Conservation (phyloP, 1,140 invertebrate species). For the Euura lappo region DNA sequence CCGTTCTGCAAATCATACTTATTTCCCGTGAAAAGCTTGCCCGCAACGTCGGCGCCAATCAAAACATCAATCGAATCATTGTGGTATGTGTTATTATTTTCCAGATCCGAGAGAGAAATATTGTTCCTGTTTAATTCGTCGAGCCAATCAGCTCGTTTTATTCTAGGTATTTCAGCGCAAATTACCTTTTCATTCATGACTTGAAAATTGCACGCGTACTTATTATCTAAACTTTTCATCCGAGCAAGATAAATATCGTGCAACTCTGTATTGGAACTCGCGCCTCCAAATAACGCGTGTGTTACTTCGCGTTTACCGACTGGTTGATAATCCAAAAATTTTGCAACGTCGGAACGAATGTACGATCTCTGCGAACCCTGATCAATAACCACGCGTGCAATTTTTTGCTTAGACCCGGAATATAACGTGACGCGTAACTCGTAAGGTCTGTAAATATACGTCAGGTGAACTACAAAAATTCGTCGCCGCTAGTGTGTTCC, state of each 20-base stretch:
- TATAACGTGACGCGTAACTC: not conserved
- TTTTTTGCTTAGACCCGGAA: not conserved
- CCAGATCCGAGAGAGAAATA: conserved; percentile 25
- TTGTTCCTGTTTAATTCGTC: not conserved
- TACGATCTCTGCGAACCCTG: not conserved
- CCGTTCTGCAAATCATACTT: conserved; percentile 27
- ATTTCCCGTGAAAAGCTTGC: conserved; percentile 36
- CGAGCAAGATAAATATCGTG: not conserved
- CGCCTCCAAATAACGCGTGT: not conserved
- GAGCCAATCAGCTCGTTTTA: not conserved
- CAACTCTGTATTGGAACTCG: not conserved
- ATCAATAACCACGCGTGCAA: not conserved
- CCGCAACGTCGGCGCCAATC: conserved; percentile 34
- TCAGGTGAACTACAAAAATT: not conserved
- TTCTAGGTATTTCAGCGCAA: not conserved
- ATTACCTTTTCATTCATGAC: not conserved
- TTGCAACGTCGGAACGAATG: not conserved
- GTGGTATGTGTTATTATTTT: conserved; percentile 18
- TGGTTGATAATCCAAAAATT: not conserved
- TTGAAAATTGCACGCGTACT: not conserved
- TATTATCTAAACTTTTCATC: not conserved
- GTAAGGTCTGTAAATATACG: not conserved
- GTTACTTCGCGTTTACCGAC: not conserved
- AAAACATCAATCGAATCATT: conserved; percentile 24
- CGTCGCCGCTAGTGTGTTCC: conserved; percentile 10